Base-by-base conservation (phyloP, 2,113 vertebrate species). In the Lophius piscatorius region DNA sequence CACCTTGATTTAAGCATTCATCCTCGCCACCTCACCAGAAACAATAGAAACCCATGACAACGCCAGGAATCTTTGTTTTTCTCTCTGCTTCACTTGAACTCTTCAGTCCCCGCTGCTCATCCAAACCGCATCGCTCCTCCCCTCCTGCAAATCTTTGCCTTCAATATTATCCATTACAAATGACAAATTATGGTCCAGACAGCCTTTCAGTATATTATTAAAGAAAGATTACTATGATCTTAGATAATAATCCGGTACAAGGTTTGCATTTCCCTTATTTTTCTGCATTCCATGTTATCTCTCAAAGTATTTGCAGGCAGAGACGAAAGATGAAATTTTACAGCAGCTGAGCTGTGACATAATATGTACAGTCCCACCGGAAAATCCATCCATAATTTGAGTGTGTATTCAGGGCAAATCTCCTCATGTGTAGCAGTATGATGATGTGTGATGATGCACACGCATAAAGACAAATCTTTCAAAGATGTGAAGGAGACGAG, bases 131-230 rank as follows among this genome's bases (percentile, higher is more conserved):
- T 59, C 20, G 76, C 84, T 84, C 84, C 85, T 68, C 80, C 88
- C 82, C 76, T 78, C 47, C 40, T 5, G 24, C 40, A 77, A 71
- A 76, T 72, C 67, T 78, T 52, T 71, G 38, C 71, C 78, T 12
- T 29, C 46, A 50, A 74, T 79, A 76, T 85, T 31, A 84, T 80
- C 62, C 63, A 80, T 82, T 76, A 82, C 81, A 88, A 84, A 87
- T 77, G 63, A 76, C 64, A 85, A 87, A 81, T 87, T 84, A 85
- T 63, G 36, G 24, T 52, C 28, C 63, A 60, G 81, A 66, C 42
- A 54, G 71, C 73, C 74, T 59, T 23, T 83, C 35, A 79, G 54
- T 71, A 67, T 48, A 74, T 68, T 68, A 70, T 65, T 66, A 71
- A 76, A 57, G 78, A 81, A 69, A 84, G 79, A 87, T 89, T 87